Percentiles rank a stretch among this genome's conserved stretches.
phyloP scores from a whole-genome alignment of 2,113 vertebrate species.

The Corvus moneduloides region DNA sequence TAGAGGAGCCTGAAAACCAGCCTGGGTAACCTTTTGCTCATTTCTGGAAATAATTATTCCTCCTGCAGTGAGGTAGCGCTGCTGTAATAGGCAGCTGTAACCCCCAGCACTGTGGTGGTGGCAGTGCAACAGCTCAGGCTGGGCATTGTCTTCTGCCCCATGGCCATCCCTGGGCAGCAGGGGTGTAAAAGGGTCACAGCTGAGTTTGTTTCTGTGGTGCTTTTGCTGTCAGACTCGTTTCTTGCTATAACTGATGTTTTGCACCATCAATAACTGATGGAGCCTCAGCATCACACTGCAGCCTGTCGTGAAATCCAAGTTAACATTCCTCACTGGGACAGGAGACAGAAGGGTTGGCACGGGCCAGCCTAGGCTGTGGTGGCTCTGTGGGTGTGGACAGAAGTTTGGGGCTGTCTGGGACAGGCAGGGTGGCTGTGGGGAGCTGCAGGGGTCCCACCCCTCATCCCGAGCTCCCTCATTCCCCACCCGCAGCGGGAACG shows the following conservation, averaged over 20 bases:
- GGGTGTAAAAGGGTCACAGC: fast-evolving
- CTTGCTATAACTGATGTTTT: background rate
- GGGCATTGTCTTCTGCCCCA: background rate
- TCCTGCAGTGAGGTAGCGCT: background rate
- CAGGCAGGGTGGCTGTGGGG: background rate
- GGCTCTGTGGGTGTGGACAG: background rate
- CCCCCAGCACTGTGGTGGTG: fast-evolving
- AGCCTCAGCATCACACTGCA: background rate
- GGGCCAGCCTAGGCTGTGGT: fast-evolving
- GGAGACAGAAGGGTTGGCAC: fast-evolving
- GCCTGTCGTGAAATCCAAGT: fast-evolving
- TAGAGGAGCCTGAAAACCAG: background rate
- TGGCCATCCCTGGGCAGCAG: fast-evolving
- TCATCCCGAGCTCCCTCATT: fast-evolving
- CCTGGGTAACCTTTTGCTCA: background rate
- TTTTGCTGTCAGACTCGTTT: fast-evolving
- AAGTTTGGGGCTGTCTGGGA: background rate
- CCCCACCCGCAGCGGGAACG: fast-evolving
- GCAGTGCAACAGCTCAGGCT: background rate
- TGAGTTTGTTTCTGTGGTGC: background rate
- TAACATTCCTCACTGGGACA: fast-evolving
- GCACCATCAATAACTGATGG: background rate
- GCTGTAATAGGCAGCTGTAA: fast-evolving
- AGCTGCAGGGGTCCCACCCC: background rate
- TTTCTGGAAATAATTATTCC: background rate